A percentile compares a stretch with the other conserved stretches of the same genome.
phyloP scores from a whole-genome alignment of 2,797 vertebrate species.

The Megalops cyprinoides region DNA sequence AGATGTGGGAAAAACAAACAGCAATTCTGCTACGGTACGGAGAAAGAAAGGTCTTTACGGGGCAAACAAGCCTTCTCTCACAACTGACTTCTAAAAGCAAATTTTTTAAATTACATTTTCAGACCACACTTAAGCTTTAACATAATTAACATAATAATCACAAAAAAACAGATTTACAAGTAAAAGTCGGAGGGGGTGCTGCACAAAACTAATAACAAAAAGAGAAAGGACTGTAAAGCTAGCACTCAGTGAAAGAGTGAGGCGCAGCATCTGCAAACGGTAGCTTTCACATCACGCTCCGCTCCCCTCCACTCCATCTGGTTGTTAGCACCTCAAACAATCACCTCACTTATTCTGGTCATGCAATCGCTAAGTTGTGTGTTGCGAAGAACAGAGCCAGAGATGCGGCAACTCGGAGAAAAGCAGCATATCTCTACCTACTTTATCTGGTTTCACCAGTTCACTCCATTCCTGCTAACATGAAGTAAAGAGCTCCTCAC shows the following conservation, averaged over 20 bases:
- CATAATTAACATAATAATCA: neutral
- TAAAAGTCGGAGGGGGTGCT: too few species aligned
- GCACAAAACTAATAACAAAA: too few species aligned
- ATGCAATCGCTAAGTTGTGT: neutral
- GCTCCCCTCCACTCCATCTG: neutral
- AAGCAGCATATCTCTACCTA: too few species aligned
- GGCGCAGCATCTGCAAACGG: neutral
- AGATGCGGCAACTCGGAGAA: neutral
- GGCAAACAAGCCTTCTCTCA: slow-evolving; percentile 48
- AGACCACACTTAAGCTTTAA: neutral
- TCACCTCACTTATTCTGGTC: too few species aligned
- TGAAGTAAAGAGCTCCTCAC: too few species aligned
- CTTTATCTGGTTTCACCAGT: neutral
- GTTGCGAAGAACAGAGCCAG: neutral
- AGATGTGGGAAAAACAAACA: slow-evolving; percentile 99
- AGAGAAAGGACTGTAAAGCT: too few species aligned
- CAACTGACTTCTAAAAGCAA: slow-evolving; percentile 21
- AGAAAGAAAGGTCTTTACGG: slow-evolving; percentile 78
- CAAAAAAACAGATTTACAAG: too few species aligned
- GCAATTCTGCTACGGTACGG: slow-evolving; percentile 85
- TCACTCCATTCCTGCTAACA: neutral
- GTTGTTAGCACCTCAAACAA: neutral
- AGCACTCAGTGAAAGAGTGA: too few species aligned
- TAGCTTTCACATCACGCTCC: neutral
- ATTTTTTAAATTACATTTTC: slow-evolving; percentile 12